These are phyloP conservation scores for Venturia canescens DNA, from an alignment of 1,140 invertebrate species.

Conservation along the genomic window DNA sequence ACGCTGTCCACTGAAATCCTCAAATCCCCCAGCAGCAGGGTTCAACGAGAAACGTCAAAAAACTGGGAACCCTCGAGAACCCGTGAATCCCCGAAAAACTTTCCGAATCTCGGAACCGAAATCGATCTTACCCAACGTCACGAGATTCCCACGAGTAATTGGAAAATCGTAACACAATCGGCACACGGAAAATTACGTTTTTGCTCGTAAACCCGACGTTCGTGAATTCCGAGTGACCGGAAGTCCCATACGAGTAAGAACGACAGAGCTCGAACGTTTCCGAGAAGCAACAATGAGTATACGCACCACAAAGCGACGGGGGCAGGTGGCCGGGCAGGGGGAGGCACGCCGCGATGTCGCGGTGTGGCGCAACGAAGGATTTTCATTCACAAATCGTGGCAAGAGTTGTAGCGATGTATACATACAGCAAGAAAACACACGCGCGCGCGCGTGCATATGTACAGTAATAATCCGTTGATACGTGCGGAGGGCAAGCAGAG, in stretches of 20 bases:
- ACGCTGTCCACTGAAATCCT: too few relatives aligned
- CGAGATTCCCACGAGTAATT: not conserved
- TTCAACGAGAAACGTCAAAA: too few relatives aligned
- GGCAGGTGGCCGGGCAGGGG: not conserved
- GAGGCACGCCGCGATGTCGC: constrained; percentile 42
- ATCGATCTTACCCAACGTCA: not conserved
- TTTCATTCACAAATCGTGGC: constrained; percentile 74
- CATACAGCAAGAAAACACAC: not conserved
- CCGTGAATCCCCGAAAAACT: too few relatives aligned
- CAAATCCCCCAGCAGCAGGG: too few relatives aligned
- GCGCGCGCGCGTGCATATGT: constrained; percentile 18
- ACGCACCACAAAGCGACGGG: not conserved
- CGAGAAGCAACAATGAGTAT: not conserved
- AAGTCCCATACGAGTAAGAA: not conserved
- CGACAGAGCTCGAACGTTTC: constrained; percentile 1
- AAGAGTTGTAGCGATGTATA: constrained; percentile 9
- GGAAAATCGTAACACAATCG: too few relatives aligned
- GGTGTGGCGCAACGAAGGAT: constrained; percentile 57
- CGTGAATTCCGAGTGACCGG: not conserved
- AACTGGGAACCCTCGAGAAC: too few relatives aligned
- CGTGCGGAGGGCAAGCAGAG: constrained; percentile 48
- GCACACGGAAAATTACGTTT: too few relatives aligned
- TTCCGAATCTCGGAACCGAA: too few relatives aligned
- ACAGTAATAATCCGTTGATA: too few relatives aligned
- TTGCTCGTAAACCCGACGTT: not conserved